A percentile compares a stretch with the other conserved stretches of the same genome.
phyloP scores from a whole-genome alignment of 2,797 vertebrate genomes.

The Neostethus bicornis region DNA sequence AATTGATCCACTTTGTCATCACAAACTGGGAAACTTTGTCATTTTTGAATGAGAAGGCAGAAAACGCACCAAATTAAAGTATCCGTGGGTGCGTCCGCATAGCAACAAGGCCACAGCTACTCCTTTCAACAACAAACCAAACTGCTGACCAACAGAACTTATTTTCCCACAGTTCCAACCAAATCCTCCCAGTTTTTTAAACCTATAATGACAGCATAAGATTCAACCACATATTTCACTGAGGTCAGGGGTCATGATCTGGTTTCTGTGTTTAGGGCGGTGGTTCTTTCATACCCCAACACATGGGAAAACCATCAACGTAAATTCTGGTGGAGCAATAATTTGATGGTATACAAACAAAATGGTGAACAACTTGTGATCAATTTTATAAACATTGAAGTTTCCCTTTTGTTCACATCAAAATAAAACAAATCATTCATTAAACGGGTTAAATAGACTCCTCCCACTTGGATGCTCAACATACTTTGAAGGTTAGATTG shows the following conservation, averaged over 20 bases:
- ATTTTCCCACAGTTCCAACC: constrained; percentile 8
- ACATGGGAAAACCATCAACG: neutral
- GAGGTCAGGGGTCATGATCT: neutral
- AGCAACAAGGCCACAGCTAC: neutral
- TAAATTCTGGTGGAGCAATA: neutral
- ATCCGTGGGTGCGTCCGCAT: neutral
- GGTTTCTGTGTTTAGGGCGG: neutral
- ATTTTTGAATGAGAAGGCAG: neutral
- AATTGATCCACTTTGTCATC: too few species aligned
- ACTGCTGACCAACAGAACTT: constrained; percentile 22
- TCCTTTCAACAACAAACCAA: constrained; percentile 9
- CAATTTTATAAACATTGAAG: neutral
- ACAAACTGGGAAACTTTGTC: too few species aligned
- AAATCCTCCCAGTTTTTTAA: constrained; percentile 12
- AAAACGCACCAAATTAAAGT: neutral
- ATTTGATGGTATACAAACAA: neutral
- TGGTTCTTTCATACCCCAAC: neutral
- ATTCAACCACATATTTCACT: constrained; percentile 4
- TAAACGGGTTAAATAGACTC: neutral
- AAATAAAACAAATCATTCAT: neutral
- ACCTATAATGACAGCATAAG: constrained; percentile 9
- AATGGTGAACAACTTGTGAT: neutral
- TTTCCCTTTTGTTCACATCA: too few species aligned
- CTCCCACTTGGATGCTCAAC: neutral
- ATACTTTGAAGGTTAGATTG: neutral